Evolutionary conservation across 2,797 vertebrate genomes (phyloP).

Genomic region (Austrolebias charrua): DNA sequence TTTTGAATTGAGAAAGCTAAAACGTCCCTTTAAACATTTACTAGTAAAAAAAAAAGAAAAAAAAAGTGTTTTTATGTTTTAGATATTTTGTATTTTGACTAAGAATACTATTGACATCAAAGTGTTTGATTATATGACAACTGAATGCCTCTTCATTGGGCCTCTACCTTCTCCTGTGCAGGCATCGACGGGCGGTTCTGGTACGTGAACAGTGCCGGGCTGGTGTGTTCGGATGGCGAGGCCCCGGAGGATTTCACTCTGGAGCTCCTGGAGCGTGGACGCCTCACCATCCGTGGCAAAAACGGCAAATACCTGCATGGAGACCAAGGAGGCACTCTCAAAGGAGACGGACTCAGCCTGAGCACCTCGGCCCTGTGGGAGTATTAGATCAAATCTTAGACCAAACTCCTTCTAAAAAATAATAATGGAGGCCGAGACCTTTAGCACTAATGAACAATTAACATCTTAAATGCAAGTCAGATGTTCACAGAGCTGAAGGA

Average conservation of each 20-base stretch:
- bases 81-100: no score
- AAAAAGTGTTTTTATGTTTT: no score
- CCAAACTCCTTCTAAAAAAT: neutral
- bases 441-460: neutral
- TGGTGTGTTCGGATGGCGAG: conserved; percentile 90
- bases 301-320: conserved; percentile 90
- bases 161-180: conserved; percentile 48
- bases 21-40: no score
- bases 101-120: no score
- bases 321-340: conserved; percentile 90
- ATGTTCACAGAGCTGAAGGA: neutral
- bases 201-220: conserved; percentile 87
- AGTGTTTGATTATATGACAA: no score
- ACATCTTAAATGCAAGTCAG: neutral
- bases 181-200: conserved; percentile 88
- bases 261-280: conserved; percentile 89
- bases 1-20: no score
- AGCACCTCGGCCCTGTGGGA: conserved; percentile 89
- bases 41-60: no score
- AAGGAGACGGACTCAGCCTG: conserved; percentile 84
- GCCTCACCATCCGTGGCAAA: conserved; percentile 88
- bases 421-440: neutral
- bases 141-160: neutral
- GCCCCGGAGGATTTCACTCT: conserved; percentile 89
- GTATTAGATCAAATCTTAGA: conserved; percentile 77